Evolutionary conservation across 2,113 vertebrate genomes (phyloP), one percentile per base, ranked within the genome.

Genomic region (Notarius lentiginosus): DNA sequence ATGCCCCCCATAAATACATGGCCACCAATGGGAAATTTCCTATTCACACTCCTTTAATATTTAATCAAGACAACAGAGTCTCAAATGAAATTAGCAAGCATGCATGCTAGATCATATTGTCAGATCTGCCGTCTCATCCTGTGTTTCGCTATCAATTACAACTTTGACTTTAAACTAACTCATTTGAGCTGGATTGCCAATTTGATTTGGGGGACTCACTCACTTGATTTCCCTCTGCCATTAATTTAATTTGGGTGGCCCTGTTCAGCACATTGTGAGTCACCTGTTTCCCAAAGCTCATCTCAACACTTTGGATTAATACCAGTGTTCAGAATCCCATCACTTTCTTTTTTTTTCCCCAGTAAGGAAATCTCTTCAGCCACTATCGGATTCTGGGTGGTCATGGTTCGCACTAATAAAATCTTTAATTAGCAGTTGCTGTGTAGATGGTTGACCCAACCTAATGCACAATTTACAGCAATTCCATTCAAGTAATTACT

Each of bases 181-280:
- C 91, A 93, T 95, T 94, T 90, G 91, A 89, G 91, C 91, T 84
- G 91, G 90, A 94, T 93, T 94, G 92, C 91, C 95, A 95, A 96
- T 96, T 95, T 94, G 93, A 96, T 96, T 95, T 94, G 91, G 79
- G 90, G 89, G 61, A 63, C 92, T 93, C 92, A 84, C 92, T 95
- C 94, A 95, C 93, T 95, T 95, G 94, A 95, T 95, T 95, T 95
- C 93, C 95, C 94, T 92, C 91, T 94, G 92, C 94, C 93, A 95
- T 95, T 95, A 95, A 95, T 95, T 94, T 94, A 93, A 96, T 96
- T 95, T 94, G 90, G 91, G 91, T 89, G 92, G 92, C 94, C 93
- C 85, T 93, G 93, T 94, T 95, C 95, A 95, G 94, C 90, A 85
- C 92, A 88, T 88, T 65, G 92, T 91, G 93, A 95, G 94, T 93